Evolutionary conservation across 2,888 invertebrate species (phyloP), one percentile per base, ranked within the genome.

Genomic region (Trissoscelio sp.): DNA sequence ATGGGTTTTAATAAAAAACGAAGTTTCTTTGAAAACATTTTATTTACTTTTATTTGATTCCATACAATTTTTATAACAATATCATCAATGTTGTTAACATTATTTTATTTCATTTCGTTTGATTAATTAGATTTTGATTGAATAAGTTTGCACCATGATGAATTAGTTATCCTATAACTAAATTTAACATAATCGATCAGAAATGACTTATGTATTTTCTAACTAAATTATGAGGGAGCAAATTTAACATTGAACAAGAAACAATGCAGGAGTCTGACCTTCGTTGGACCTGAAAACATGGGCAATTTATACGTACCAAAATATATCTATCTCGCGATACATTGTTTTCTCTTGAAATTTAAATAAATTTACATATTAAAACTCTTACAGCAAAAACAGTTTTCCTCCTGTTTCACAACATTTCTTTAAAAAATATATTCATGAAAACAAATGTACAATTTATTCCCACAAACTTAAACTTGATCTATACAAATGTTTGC

Each of bases 321-420:
- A 34, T 11, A 12, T 18, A 18, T 55, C 34, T 55, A 34, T 55
- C 53, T 14, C 18, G 6, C 42, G 12, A n/a, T 9, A 28, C 28
- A n/a, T 12, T 12, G 34, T 44, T 44, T 62, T 44, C 11, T 62
- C 28, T 3, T 2, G 6, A 46, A 62, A 46, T 62, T 44, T 44
- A 11, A 44, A 62, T 62, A 28, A 46, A 62, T 62, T 62, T 62
- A 44, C 39, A 62, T 62, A 18, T 44, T 62, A 58, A 62, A 62
- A 44, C 44, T 12, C 5, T 39, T 39, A 14, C 6, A 39, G 1
- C 9, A 58, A 18, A 46, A 62, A 44, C 28, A 20, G 20, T 48
- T 44, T 28, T 28, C 11, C 28, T 46, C n/a, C n/a, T 62, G 24
- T 28, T 14, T 31, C 28, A 28, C 55, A 48, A 55, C 55, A 34